A percentile compares a stretch with the other conserved stretches of the same genome.
These are phyloP conservation scores for Agrochola lychnidis DNA, from an alignment of 2,888 invertebrate species.

Conservation along the genomic window DNA sequence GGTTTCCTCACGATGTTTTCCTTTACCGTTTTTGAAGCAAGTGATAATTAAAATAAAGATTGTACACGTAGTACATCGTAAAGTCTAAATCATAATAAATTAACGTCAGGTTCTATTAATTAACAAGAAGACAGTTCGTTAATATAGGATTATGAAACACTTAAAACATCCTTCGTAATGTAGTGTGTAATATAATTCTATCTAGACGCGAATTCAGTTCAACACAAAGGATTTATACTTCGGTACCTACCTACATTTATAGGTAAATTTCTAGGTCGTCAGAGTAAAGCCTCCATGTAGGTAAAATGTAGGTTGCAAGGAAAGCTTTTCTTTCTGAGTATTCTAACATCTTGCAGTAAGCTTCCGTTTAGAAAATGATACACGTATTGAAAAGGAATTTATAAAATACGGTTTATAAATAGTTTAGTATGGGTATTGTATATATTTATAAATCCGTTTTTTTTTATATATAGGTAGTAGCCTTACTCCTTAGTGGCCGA, in stretches of 20 bases:
- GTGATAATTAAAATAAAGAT: too few species aligned
- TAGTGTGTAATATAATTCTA: background rate
- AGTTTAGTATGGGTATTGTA: background rate
- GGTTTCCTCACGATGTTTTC: too few species aligned
- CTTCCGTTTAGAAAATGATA: constrained; percentile 23
- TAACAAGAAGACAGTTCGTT: constrained; percentile 12
- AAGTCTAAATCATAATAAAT: constrained; percentile 8
- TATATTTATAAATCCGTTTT: too few species aligned
- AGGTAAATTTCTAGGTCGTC: constrained; percentile 35
- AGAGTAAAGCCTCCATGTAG: constrained; percentile 34
- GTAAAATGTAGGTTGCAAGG: constrained; percentile 41
- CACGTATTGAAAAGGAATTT: constrained; percentile 15
- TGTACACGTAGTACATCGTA: background rate
- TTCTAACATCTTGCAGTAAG: constrained; percentile 11
- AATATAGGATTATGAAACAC: constrained; percentile 1
- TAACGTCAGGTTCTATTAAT: background rate
- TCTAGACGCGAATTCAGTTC: constrained; percentile 17
- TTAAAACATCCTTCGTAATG: background rate
- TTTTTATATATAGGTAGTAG: too few species aligned
- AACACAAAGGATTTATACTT: constrained; percentile 12
- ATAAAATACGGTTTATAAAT: background rate
- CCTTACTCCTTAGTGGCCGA: background rate
- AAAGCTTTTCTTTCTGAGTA: constrained; percentile 30
- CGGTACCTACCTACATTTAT: background rate
- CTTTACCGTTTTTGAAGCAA: too few species aligned